phyloP scores from a whole-genome alignment of 2,113 vertebrate genomes.

The Andinoacara biseriatus region DNA sequence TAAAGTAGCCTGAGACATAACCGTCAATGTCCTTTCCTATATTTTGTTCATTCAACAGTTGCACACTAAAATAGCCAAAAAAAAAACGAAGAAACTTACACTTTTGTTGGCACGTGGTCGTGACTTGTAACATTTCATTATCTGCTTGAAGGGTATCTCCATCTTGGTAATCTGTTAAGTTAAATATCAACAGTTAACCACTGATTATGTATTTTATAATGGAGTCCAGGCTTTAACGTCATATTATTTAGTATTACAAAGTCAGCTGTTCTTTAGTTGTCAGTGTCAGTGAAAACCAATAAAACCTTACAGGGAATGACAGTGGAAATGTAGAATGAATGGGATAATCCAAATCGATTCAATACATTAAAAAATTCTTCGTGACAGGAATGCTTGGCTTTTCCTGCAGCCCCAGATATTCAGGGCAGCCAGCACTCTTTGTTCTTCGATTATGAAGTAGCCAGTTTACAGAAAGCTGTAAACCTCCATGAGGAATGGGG shows the following conservation, averaged over 20 bases:
- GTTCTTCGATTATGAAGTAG: neutral
- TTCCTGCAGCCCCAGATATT: neutral
- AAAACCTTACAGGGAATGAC: neutral
- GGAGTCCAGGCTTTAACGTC: neutral
- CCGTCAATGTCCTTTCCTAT: no score
- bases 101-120: constrained; percentile 88
- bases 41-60: neutral
- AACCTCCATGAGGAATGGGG: neutral
- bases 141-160: constrained; percentile 89
- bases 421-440: neutral
- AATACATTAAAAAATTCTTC: neutral
- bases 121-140: constrained; percentile 91
- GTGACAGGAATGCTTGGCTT: neutral
- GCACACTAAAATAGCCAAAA: neutral
- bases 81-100: constrained; percentile 21
- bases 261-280: neutral
- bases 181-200: neutral
- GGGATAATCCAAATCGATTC: no score
- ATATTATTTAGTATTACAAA: neutral
- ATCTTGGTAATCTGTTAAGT: constrained; percentile 85
- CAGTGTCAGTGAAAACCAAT: neutral
- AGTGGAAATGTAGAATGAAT: no score
- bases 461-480: neutral
- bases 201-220: neutral
- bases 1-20: no score